Percentiles rank a stretch among this genome's conserved stretches.
Conservation (phyloP, 2,888 invertebrate species). For the Heliconius cydno region DNA sequence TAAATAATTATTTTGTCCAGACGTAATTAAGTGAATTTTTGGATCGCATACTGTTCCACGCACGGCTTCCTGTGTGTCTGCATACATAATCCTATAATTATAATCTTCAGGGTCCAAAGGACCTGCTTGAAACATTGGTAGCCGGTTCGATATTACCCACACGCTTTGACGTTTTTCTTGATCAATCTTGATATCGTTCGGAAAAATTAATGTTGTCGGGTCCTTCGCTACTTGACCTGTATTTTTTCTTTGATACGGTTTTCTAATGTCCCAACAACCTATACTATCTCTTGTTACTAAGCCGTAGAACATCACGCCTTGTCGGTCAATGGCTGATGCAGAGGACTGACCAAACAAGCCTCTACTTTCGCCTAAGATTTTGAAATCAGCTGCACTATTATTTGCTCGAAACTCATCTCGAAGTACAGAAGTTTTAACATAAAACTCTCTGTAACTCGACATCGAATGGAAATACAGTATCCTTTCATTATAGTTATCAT, state of each 20-base stretch:
- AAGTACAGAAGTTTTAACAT: slow-evolving; percentile 86
- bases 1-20: neutral
- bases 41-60: slow-evolving; percentile 89
- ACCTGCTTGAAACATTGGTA: slow-evolving; percentile 89
- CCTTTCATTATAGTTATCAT: slow-evolving; percentile 79
- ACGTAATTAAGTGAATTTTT: slow-evolving; percentile 26
- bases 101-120: slow-evolving; percentile 85
- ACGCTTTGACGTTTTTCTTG: slow-evolving; percentile 86
- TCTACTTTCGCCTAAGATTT: slow-evolving; percentile 77
- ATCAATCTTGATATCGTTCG: slow-evolving; percentile 91
- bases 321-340: slow-evolving; percentile 87
- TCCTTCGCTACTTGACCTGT: slow-evolving; percentile 85
- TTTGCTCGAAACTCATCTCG: slow-evolving; percentile 80
- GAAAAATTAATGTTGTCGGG: slow-evolving; percentile 87
- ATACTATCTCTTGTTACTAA: slow-evolving; percentile 89
- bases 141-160: slow-evolving; percentile 90
- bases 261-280: slow-evolving; percentile 91
- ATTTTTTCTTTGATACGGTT: slow-evolving; percentile 86
- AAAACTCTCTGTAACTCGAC: slow-evolving; percentile 91
- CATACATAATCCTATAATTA: slow-evolving; percentile 89
- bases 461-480: slow-evolving; percentile 91
- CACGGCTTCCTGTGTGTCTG: slow-evolving; percentile 85
- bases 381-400: slow-evolving; percentile 65
- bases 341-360: slow-evolving; percentile 87
- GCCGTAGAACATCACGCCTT: slow-evolving; percentile 91